Base-by-base conservation (phyloP, 2,888 invertebrate species). In the Parnassius glacialis region DNA sequence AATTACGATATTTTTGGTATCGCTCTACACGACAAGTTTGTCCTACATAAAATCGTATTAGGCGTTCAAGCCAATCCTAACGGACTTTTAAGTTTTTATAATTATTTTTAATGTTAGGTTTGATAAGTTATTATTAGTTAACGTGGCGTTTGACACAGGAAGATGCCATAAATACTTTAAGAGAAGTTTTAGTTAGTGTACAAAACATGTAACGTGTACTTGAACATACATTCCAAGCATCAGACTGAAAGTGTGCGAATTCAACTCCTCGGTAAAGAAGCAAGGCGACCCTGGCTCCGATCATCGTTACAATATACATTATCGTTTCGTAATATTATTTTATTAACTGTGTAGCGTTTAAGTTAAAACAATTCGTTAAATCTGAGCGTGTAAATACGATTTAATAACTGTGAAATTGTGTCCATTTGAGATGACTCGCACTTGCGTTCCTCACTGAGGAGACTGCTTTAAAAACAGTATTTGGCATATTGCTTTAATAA, bases 401-500 rank as follows among this genome's bases (percentile, higher is more conserved):
- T 25, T 25, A 3, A 25, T 25, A 25, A 25, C 25, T 25, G 25
- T 25, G 25, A 2, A 25, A 25, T 25, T 25, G 25, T 25, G 25
- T 25, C 25, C 16, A 16, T 16, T 16, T 16, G 16, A 1, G 16
- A 16, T 16, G 1, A 16, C 16, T 44, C 34, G n/a, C 16, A 10
- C 47, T 13, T 34, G 25, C 10, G 45, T 45, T 42, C 52, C 11
- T 47, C 13, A 47, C 25, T 56, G 9, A 7, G 41, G n/a, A n/a
- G 2, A 34, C 41, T 43, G 25, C 45, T 12, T 9, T 42, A 57
- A 45, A 57, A 55, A 54, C 62, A 62, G 62, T 62, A 62, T 62
- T 62, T 44, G 53, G 54, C 58, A 51, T 62, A 25, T 58, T 58
- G 62, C 62, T 62, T 62, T 58, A 62, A 62, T 51, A 10, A 51